Conservation (phyloP, 2,888 invertebrate genomes). For the Mylabris sibirica region DNA sequence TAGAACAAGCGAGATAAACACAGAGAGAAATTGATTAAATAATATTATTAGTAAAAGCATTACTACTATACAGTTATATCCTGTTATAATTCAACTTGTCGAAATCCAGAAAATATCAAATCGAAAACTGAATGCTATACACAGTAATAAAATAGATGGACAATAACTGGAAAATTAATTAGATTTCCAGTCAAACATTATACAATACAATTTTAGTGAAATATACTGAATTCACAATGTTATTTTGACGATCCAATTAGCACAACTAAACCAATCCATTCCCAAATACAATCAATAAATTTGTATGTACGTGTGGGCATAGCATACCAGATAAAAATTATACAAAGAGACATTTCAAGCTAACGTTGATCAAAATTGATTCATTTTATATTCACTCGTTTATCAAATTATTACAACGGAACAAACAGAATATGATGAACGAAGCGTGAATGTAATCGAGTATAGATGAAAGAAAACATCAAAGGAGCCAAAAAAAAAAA, state of each 20-base stretch:
- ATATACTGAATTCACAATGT: conserved; percentile 13
- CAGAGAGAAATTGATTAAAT: neutral
- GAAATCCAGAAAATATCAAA: conserved; percentile 20
- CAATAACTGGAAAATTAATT: conserved; percentile 28
- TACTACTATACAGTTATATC: neutral
- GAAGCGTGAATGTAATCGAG: neutral
- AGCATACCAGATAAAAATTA: neutral
- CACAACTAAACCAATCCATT: neutral
- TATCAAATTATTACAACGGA: neutral
- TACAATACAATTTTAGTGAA: conserved; percentile 16
- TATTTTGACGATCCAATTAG: conserved; percentile 20
- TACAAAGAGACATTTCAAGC: neutral
- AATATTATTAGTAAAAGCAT: neutral
- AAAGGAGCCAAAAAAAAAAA: no score
- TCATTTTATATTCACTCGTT: neutral
- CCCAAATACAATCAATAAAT: neutral
- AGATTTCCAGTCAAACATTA: conserved; percentile 14
- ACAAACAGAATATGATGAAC: neutral
- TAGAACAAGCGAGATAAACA: neutral
- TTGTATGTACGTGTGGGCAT: neutral
- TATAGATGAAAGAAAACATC: neutral
- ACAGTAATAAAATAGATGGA: conserved; percentile 21
- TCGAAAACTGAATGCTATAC: conserved; percentile 13
- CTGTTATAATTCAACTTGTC: conserved; percentile 30
- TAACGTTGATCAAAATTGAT: neutral